phyloP scores from a whole-genome alignment of 2,888 invertebrate genomes.

The Orchestes rusci region DNA sequence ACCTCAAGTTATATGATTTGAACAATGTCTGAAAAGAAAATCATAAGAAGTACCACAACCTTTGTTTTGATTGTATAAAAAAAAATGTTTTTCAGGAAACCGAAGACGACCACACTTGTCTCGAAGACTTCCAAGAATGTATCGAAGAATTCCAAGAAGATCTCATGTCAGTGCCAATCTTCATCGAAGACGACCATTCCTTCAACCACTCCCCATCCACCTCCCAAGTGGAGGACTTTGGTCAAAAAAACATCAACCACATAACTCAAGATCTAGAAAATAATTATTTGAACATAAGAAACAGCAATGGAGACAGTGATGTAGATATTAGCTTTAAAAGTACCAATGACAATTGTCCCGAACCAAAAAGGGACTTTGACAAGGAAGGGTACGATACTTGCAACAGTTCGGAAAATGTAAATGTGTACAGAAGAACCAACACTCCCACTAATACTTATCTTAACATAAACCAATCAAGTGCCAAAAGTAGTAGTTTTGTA shows the following conservation, averaged over 20 bases:
- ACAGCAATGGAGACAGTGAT: slow-evolving; percentile 34
- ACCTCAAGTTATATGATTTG: too few relatives aligned
- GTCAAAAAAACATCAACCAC: slow-evolving; percentile 27
- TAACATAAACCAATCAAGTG: slow-evolving; percentile 33
- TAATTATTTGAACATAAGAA: slow-evolving; percentile 25
- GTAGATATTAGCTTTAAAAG: slow-evolving; percentile 37
- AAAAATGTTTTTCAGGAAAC: slow-evolving; percentile 48
- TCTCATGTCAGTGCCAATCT: slow-evolving; percentile 55
- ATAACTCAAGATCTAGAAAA: slow-evolving; percentile 23
- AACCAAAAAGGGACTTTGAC: too few relatives aligned
- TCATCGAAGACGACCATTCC: slow-evolving; percentile 54
- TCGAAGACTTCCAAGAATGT: slow-evolving; percentile 59
- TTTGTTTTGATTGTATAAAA: too few relatives aligned
- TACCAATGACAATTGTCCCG: slow-evolving; percentile 30
- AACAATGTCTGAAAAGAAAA: too few relatives aligned
- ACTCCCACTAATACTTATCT: slow-evolving; percentile 33
- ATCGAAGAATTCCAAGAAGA: slow-evolving; percentile 59
- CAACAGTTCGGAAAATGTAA: slow-evolving; percentile 32
- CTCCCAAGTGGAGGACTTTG: slow-evolving; percentile 36
- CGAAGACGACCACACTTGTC: slow-evolving; percentile 56
- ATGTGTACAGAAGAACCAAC: too few relatives aligned
- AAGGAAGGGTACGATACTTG: slow-evolving; percentile 55
- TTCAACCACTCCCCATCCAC: slow-evolving; percentile 39
- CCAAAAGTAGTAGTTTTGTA: slow-evolving; percentile 35
- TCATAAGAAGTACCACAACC: too few relatives aligned